Percentiles rank a stretch among this genome's conserved stretches.
These are phyloP conservation scores for Nycticorax nycticorax DNA, from an alignment of 2,113 vertebrate species.

Conservation along the genomic window DNA sequence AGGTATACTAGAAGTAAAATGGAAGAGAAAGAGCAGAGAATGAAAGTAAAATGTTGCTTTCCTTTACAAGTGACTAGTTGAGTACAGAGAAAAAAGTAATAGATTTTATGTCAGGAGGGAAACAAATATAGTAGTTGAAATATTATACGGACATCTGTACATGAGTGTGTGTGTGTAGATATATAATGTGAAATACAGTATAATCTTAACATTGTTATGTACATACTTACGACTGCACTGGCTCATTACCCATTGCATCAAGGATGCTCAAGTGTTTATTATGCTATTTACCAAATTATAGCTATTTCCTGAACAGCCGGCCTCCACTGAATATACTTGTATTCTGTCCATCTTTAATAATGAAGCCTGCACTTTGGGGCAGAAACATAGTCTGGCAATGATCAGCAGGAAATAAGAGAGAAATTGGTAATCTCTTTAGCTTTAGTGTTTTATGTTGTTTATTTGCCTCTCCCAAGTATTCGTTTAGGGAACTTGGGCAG, in stretches of 20 bases:
- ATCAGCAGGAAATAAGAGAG: constrained; percentile 69
- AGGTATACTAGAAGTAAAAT: constrained; percentile 20
- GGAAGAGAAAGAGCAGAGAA: background rate
- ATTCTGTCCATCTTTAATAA: constrained; percentile 72
- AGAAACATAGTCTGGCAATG: constrained; percentile 66
- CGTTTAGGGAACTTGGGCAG: constrained; percentile 16
- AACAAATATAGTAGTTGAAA: constrained; percentile 41
- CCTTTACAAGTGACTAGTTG: background rate
- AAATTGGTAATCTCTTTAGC: constrained; percentile 68
- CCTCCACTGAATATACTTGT: constrained; percentile 49
- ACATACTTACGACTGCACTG: constrained; percentile 53
- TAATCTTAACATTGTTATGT: constrained; percentile 69
- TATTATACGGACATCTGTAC: background rate
- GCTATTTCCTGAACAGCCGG: constrained; percentile 76
- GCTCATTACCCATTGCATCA: constrained; percentile 75
- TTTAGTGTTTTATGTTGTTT: constrained; percentile 50
- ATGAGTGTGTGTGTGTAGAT: background rate
- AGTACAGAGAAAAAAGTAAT: constrained; percentile 9
- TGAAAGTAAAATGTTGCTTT: background rate
- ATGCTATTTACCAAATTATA: constrained; percentile 76
- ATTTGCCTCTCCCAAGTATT: constrained; percentile 39
- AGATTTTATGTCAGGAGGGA: background rate
- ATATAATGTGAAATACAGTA: constrained; percentile 39
- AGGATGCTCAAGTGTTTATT: constrained; percentile 77
- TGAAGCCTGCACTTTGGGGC: constrained; percentile 57